These are phyloP conservation scores for Drosophila pseudotakahashii DNA, from an alignment of 2,888 invertebrate genomes.

Conservation along the genomic window DNA sequence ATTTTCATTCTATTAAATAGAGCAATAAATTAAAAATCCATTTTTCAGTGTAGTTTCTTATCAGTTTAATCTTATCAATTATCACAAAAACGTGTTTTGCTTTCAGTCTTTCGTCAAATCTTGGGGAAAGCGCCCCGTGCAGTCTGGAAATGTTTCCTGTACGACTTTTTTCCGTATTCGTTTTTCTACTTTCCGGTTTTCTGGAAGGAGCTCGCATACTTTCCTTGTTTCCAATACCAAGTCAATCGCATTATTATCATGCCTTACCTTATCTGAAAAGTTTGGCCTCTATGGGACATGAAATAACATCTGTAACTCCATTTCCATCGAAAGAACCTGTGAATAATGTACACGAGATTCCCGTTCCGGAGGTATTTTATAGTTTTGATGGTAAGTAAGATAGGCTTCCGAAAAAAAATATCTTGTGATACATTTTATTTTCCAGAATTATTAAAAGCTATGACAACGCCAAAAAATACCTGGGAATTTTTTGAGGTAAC, in stretches of 20 bases:
- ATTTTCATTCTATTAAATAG: too few relatives aligned
- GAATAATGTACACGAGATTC: constrained; percentile 74
- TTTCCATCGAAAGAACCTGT: constrained; percentile 73
- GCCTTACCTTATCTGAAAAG: constrained; percentile 73
- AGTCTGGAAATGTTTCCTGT: not conserved
- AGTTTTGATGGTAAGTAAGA: constrained; percentile 45
- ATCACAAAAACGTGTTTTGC: not conserved
- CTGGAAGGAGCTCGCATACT: constrained; percentile 61
- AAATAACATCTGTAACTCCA: constrained; percentile 80
- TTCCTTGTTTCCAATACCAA: constrained; percentile 69
- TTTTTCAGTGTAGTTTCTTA: not conserved
- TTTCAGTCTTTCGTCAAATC: not conserved
- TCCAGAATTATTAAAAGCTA: not conserved
- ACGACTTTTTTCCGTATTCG: not conserved
- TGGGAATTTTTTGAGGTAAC: not conserved
- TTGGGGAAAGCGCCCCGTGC: not conserved
- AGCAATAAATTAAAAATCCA: too few relatives aligned
- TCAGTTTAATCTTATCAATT: not conserved
- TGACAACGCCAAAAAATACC: not conserved
- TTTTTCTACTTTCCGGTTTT: constrained; percentile 15
- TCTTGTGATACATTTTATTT: not conserved
- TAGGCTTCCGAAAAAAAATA: not conserved
- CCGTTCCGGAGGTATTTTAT: constrained; percentile 49
- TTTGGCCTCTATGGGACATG: constrained; percentile 81
- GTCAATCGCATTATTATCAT: constrained; percentile 77